Evolutionary conservation across 2,113 vertebrate genomes (phyloP).

Genomic region (Limnothrissa miodon): DNA sequence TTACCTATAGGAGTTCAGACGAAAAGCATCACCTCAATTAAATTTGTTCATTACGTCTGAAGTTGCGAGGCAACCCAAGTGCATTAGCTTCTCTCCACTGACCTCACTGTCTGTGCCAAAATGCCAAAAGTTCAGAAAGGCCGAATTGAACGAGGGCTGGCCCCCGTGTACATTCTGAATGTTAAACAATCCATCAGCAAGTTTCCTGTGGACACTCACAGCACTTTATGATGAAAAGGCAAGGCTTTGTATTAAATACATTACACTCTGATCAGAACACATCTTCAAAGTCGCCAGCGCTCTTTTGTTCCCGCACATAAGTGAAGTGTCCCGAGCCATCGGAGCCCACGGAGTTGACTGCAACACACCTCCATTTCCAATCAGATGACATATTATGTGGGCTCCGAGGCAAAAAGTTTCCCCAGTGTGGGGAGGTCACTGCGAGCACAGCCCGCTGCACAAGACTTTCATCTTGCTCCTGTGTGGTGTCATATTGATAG

Average conservation of each 20-base stretch:
- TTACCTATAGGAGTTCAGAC: constrained; percentile 51
- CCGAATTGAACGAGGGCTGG: neutral
- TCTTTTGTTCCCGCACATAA: constrained; percentile 20
- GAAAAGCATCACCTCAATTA: constrained; percentile 47
- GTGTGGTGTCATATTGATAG: constrained; percentile 45
- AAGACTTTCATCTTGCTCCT: constrained; percentile 21
- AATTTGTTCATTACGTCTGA: constrained; percentile 33
- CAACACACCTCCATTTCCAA: constrained; percentile 10
- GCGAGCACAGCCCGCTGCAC: constrained; percentile 1
- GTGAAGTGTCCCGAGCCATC: constrained; percentile 1
- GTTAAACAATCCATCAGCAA: neutral
- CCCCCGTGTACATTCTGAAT: neutral
- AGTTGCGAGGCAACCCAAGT: neutral
- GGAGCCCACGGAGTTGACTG: neutral
- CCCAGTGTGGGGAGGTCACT: constrained; percentile 18
- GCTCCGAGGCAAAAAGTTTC: constrained; percentile 29
- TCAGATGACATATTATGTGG: constrained; percentile 31
- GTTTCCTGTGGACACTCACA: neutral
- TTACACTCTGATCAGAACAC: constrained; percentile 24
- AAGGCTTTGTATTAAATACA: neutral
- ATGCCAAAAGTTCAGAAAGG: constrained; percentile 15
- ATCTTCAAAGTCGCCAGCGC: constrained; percentile 21
- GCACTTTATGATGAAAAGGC: constrained; percentile 6
- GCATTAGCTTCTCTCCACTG: neutral
- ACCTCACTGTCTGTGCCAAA: neutral